Percentiles rank a stretch among this genome's conserved stretches.
phyloP scores from a whole-genome alignment of 2,113 vertebrate genomes.

The Petroica traversi region DNA sequence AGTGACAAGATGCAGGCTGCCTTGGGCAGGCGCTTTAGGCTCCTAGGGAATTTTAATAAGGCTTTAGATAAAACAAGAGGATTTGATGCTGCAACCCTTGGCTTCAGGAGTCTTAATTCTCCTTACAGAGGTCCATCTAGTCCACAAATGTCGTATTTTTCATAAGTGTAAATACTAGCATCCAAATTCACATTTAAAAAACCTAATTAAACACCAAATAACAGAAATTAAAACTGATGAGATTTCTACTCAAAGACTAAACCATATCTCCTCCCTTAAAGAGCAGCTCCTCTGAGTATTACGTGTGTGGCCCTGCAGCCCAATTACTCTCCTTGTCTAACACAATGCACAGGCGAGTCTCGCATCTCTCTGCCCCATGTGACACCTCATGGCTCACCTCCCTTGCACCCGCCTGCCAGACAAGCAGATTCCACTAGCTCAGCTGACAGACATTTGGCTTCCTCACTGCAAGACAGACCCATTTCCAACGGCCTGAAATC shows the following conservation, averaged over 20 bases:
- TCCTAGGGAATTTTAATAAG: neutral
- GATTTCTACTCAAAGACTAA: neutral
- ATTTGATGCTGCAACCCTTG: conserved; percentile 5
- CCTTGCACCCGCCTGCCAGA: neutral
- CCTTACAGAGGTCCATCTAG: neutral
- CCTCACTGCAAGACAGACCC: neutral
- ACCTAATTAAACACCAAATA: neutral
- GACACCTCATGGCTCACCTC: neutral
- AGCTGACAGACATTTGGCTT: conserved; percentile 23
- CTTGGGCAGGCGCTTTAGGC: neutral
- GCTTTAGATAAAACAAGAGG: conserved; percentile 14
- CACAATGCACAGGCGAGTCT: neutral
- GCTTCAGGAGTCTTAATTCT: neutral
- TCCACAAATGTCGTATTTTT: neutral
- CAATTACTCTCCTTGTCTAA: neutral
- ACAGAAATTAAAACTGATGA: neutral
- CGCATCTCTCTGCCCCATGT: neutral
- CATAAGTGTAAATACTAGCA: neutral
- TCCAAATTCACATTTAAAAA: neutral
- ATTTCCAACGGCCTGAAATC: neutral
- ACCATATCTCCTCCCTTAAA: neutral
- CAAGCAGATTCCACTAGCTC: conserved; percentile 32
- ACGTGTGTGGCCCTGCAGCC: neutral
- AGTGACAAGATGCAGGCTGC: neutral
- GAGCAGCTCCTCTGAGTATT: neutral